Evolutionary conservation across 2,888 invertebrate genomes (phyloP), one percentile per base, ranked within the genome.

Genomic region (Torymus tubicola): DNA sequence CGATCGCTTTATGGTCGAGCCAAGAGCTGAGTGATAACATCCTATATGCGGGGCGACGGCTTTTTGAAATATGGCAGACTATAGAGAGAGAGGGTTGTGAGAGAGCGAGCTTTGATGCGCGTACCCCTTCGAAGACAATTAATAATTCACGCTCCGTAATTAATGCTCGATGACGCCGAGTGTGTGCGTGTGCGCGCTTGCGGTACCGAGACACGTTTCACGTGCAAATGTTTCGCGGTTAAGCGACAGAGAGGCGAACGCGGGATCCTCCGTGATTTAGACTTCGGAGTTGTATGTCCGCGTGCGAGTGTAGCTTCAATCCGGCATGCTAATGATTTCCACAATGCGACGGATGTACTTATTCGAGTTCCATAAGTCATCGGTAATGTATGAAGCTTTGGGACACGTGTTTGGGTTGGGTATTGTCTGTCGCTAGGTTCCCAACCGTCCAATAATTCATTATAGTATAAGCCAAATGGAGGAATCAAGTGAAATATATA

Each of bases 321-420:
- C 63, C 63, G 60, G 75, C 74, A 70, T 74, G 80, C 80, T 80
- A 77, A 75, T 58, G 77, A 77, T 81, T 77, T 65, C 68, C 65
- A 53, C 61, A 55, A 52, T 69, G 77, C 67, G 75, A 81, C 68
- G 72, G 77, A 81, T 77, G 72, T 69, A 68, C 72, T 81, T 77
- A 77, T 81, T 77, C 73, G 73, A 77, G 57, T 81, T 69, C 50
- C 72, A 77, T 77, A 72, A 77, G 77, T 81, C 76, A 76, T 76
- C 24, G 18, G 53, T 74, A 69, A 72, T 78, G 72, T 68, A 78
- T 63, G 72, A 78, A 73, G 55, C 53, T 61, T 31, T 31, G 31
- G 31, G n/a, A 14, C 42, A 18, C 53, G 57, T 10, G 14, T 24
- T 18, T 24, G 24, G 31, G 31, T n/a, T 16, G 13, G 12, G 8